Conservation (phyloP, 2,888 invertebrate genomes). For the Quadroppia sp. region DNA sequence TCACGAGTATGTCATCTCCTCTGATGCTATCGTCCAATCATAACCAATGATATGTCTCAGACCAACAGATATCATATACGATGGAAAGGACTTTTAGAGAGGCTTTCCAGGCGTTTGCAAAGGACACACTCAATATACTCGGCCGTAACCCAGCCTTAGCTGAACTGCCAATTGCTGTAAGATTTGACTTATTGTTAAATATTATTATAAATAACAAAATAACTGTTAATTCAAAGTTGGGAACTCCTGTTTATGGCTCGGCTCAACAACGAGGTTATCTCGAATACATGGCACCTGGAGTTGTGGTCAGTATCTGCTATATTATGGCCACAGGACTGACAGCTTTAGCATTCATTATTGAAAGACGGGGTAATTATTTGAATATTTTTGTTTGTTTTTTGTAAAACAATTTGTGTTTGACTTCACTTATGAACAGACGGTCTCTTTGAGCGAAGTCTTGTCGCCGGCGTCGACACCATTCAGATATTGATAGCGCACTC, state of each 20-base stretch:
- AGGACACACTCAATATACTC: conserved; percentile 67
- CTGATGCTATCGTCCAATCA: not conserved
- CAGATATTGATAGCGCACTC: conserved; percentile 92
- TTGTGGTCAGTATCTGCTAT: conserved; percentile 90
- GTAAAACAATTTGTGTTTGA: no score
- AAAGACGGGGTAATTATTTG: no score
- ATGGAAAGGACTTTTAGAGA: conserved; percentile 78
- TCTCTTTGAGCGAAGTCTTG: conserved; percentile 83
- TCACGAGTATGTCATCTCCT: conserved; percentile 59
- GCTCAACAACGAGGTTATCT: conserved; percentile 72
- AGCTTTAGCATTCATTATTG: conserved; percentile 83
- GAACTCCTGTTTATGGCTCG: conserved; percentile 48
- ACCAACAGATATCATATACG: conserved; percentile 90
- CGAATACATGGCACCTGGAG: conserved; percentile 75
- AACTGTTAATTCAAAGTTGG: no score
- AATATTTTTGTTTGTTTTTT: no score
- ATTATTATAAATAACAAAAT: conserved; percentile 28
- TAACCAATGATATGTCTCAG: conserved; percentile 57
- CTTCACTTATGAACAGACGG: no score
- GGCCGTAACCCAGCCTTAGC: conserved; percentile 77
- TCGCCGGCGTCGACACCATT: conserved; percentile 83
- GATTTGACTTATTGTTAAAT: conserved; percentile 39
- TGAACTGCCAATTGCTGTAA: conserved; percentile 53
- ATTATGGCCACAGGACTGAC: conserved; percentile 92
- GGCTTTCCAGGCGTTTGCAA: conserved; percentile 78